Base-by-base conservation (phyloP, 2,888 invertebrate genomes). In the Agrochola litura region DNA sequence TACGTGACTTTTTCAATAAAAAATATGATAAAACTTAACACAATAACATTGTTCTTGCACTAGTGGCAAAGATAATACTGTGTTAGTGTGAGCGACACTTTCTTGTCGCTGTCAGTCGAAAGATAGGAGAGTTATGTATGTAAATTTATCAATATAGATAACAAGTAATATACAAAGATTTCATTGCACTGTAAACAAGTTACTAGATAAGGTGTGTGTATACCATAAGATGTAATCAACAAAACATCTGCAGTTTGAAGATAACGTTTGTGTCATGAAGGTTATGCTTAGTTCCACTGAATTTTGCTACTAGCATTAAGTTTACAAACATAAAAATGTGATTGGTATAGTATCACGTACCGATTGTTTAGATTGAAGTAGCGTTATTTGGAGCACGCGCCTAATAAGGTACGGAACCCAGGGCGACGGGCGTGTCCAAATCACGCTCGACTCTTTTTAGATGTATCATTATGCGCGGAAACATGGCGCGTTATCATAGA, bases 81-180 rank as follows among this genome's bases (percentile, higher is more conserved):
- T 94, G 93, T 90, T 92, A 89, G 91, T 92, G 90, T 90, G 90
- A 93, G 90, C 91, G 92, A 92, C 93, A 93, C 92, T 95, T 94
- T 94, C 95, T 94, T 94, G 90, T 88, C 89, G 91, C 91, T 93
- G 94, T 92, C 94, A 93, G 92, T 90, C 90, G 89, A 73, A 75
- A 94, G 95, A 96, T 95, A 95, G 89, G 89, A 88, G 88, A 92
- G 92, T 92, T 94, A 93, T 94, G 94, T 92, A 93, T 94, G 92
- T 94, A 93, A 94, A 95, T 93, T 95, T 96, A 96, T 96, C 96
- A 95, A 94, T 94, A 93, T 86, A 94, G 96, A 96, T 96, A 96
- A 96, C 93, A 90, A 91, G 94, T 93, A 94, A 92, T 93, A 92
- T 90, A 92, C 90, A 92, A 92, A 94, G 92, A 93, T 95, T 94